Base-by-base conservation (phyloP, 2,888 invertebrate genomes). In the Drosophila mimetica region DNA sequence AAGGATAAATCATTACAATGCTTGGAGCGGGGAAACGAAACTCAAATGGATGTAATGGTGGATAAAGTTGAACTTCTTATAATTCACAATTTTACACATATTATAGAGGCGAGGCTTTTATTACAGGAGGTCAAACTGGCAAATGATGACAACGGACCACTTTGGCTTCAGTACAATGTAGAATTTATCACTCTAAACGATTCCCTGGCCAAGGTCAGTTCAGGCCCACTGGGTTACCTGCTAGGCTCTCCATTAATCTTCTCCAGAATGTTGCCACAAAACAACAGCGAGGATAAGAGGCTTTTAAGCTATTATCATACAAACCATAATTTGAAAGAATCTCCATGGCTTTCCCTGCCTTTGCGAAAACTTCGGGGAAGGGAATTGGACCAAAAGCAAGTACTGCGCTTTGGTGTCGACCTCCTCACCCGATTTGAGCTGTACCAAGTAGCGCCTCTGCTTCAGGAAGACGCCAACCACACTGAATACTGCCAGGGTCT, bases 161-260 rank as follows among this genome's bases (percentile, higher is more conserved):
- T 77, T 39, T 91, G 90, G 88, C 75, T 89, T 7, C 55, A 54
- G 14, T 89, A 80, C 55, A 75, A 79, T 37, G 70, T 90, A 0
- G 51, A 60, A 13, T 91, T 86, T 65, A 50, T 81, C 5, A 8
- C 72, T 1, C 4, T 9, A 0, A 47, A 58, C 5, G 54, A 47
- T 11, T 22, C 11, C 4, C 8, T 13, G 7, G 0, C 7, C 11
- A 75, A 64, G 20, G 70, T 80, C 32, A 71, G 66, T 18, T 89
- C 90, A 3, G 91, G 91, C 2, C 79, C 90, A 28, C 74, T 90
- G 16, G 92, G 92, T 1, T 92, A 92, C 65, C 51, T 76, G 5
- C 48, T 32, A 4, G 89, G 89, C 0, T 75, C 79, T 0, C 90
- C 91, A 0, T 4, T 92, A 2, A 87, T 92, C 13, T 36, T 88